phyloP scores from a whole-genome alignment of 2,888 invertebrate species.

The Eutolmus rufibarbis region DNA sequence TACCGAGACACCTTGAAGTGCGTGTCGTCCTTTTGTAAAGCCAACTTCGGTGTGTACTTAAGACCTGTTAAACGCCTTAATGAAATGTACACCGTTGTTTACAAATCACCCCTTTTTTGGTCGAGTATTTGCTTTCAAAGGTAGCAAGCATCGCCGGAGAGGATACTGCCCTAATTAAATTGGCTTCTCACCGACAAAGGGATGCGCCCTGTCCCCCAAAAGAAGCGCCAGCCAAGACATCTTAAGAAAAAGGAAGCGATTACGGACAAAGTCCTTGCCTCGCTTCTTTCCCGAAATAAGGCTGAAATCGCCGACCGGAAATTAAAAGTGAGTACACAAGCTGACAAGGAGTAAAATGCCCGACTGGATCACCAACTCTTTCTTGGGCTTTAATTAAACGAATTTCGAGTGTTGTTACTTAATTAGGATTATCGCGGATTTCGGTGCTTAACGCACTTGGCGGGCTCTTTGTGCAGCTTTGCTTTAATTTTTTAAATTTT shows the following conservation, averaged over 20 bases:
- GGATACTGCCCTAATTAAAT: conserved; percentile 48
- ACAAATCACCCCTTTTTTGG: conserved; percentile 46
- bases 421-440: conserved; percentile 42
- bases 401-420: conserved; percentile 41
- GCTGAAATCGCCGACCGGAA: conserved; percentile 40
- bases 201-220: not conserved
- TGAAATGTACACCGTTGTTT: conserved; percentile 52
- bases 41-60: conserved; percentile 52
- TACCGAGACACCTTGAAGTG: conserved; percentile 29
- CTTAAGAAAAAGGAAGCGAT: conserved; percentile 11
- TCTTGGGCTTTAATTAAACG: conserved; percentile 25
- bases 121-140: conserved; percentile 38
- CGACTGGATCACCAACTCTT: conserved; percentile 4
- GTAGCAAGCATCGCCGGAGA: conserved; percentile 35
- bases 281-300: not conserved
- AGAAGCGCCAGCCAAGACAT: not conserved
- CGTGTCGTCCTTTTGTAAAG: conserved; percentile 49
- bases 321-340: conserved; percentile 42
- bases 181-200: conserved; percentile 46
- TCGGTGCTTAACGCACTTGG: not conserved
- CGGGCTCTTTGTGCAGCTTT: not conserved
- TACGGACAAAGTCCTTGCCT: not conserved
- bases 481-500: conserved; percentile 12
- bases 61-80: conserved; percentile 51
- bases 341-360: conserved; percentile 6